phyloP scores from a whole-genome alignment of 1,140 invertebrate genomes.

The Megalopta genalis region DNA sequence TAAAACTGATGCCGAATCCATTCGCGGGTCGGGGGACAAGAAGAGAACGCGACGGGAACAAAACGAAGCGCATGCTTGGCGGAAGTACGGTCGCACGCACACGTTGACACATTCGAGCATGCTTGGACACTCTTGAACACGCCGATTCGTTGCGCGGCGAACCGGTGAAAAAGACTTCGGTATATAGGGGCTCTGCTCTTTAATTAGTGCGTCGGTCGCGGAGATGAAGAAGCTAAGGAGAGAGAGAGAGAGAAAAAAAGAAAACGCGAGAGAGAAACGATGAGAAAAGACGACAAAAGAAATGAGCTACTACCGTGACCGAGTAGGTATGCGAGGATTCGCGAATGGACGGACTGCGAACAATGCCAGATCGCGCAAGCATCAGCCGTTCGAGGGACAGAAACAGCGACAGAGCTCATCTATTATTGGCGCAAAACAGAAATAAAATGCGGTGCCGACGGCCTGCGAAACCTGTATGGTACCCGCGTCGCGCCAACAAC shows the following conservation, averaged over 20 bases:
- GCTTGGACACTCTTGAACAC: no score
- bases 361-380: constrained; percentile 56
- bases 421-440: constrained; percentile 71
- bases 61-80: background rate
- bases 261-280: constrained; percentile 13
- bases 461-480: constrained; percentile 59
- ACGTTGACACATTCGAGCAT: no score
- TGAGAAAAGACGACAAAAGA: constrained; percentile 16
- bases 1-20: background rate
- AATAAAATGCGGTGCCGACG: constrained; percentile 67
- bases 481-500: constrained; percentile 51
- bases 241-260: no score
- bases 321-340: constrained; percentile 56
- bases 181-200: constrained; percentile 40
- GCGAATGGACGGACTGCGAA: constrained; percentile 55
- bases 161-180: constrained; percentile 16
- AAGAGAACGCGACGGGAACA: background rate
- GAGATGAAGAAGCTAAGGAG: constrained; percentile 25
- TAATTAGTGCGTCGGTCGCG: constrained; percentile 62
- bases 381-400: constrained; percentile 39
- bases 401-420: constrained; percentile 61
- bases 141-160: background rate
- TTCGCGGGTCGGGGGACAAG: background rate
- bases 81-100: background rate
- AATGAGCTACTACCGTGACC: constrained; percentile 56